These are phyloP conservation scores for Ailurus styani DNA, from an alignment of 2,113 vertebrate species.

Conservation along the genomic window DNA sequence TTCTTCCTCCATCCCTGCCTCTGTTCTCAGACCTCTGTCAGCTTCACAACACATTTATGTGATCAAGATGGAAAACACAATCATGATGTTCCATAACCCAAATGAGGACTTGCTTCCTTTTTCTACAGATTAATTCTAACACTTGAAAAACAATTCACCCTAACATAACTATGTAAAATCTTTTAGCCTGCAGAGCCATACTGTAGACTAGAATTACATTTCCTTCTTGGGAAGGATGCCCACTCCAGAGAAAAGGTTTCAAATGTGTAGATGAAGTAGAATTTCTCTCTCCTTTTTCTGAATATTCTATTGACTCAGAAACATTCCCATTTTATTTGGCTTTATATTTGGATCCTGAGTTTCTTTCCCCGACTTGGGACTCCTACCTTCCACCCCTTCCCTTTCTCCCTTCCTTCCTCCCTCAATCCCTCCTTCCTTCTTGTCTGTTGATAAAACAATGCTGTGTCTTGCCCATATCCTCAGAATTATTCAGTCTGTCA, in stretches of 20 bases:
- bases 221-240: not conserved
- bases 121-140: not conserved
- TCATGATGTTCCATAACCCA: not conserved
- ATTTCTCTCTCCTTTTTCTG: not conserved
- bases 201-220: not conserved
- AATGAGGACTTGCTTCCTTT: not conserved
- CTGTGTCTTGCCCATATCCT: not conserved
- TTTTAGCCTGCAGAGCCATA: not conserved
- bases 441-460: not conserved
- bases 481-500: not conserved
- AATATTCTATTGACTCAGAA: not conserved
- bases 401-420: rapidly evolving
- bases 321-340: not conserved
- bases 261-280: not conserved
- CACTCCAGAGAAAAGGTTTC: not conserved
- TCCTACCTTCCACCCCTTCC: not conserved
- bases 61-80: not conserved
- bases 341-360: not conserved
- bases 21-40: not conserved
- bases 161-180: not conserved
- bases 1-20: not conserved
- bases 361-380: not conserved
- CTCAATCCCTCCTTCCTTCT: too few species aligned
- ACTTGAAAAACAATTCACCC: not conserved
- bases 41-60: not conserved